These are phyloP conservation scores for Cheilosia urbana DNA, from an alignment of 2,888 invertebrate genomes.

Conservation along the genomic window DNA sequence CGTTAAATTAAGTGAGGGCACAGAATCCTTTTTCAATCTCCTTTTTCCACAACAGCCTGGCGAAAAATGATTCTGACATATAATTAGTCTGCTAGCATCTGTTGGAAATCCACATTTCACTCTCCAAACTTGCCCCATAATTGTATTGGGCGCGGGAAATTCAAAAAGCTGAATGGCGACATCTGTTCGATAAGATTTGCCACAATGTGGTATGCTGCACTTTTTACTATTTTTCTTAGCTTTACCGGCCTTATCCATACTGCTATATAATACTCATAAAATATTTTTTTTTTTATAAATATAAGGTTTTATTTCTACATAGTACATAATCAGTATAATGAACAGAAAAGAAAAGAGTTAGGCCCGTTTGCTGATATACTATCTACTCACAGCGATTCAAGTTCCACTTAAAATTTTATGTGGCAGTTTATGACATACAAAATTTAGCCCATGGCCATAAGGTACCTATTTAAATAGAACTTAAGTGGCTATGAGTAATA, in stretches of 20 bases:
- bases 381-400: too few relatives aligned
- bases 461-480: too few relatives aligned
- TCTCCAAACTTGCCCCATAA: neutral
- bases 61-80: neutral
- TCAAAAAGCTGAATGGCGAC: neutral
- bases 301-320: too few relatives aligned
- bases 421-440: too few relatives aligned
- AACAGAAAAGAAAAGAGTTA: too few relatives aligned
- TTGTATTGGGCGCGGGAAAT: neutral
- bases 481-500: too few relatives aligned
- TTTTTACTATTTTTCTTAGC: neutral
- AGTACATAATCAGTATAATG: too few relatives aligned
- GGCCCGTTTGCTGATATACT: too few relatives aligned
- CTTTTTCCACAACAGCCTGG: neutral
- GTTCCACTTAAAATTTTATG: too few relatives aligned
- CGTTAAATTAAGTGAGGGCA: neutral
- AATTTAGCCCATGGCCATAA: too few relatives aligned
- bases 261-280: too few relatives aligned
- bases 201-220: neutral
- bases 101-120: neutral
- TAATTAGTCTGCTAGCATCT: neutral
- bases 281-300: too few relatives aligned
- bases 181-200: conserved; percentile 2
- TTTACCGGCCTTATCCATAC: neutral
- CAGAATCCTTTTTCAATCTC: neutral